Percentiles rank a stretch among this genome's conserved stretches.
Conservation (phyloP, 2,113 vertebrate species). For the Copsychus sechellarum region DNA sequence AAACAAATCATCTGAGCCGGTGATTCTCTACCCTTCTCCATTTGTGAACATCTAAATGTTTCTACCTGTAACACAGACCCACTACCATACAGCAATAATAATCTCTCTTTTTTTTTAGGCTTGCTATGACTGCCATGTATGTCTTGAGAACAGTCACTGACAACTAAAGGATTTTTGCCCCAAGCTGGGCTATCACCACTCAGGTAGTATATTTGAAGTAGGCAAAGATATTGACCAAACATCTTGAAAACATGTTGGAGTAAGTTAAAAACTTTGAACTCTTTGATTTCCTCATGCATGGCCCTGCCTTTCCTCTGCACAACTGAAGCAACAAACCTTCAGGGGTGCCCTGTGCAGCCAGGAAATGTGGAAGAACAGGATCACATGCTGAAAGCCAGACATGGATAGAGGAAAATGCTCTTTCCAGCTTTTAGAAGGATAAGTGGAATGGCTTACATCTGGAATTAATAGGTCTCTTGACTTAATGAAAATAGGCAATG, state of each 20-base stretch:
- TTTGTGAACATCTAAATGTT: background rate
- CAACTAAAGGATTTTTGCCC: background rate
- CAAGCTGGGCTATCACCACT: background rate
- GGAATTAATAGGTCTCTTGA: background rate
- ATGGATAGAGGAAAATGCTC: background rate
- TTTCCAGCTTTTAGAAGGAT: background rate
- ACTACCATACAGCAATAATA: background rate
- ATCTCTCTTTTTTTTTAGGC: background rate
- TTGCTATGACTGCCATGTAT: background rate
- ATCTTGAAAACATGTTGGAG: background rate
- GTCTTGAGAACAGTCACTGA: background rate
- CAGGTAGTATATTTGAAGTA: background rate
- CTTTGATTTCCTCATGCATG: background rate
- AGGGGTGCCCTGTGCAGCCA: background rate
- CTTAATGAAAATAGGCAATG: conserved; percentile 21
- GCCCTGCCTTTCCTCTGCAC: background rate
- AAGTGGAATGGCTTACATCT: background rate
- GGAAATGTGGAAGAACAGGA: background rate
- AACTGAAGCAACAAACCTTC: background rate
- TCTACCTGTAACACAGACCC: background rate
- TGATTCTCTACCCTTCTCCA: background rate
- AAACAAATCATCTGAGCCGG: background rate
- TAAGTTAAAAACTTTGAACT: background rate
- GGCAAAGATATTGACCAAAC: background rate
- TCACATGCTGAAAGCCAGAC: background rate